Evolutionary conservation across 2,888 invertebrate genomes (phyloP), one percentile per base, ranked within the genome.

Genomic region (Epinotia brunnichana): DNA sequence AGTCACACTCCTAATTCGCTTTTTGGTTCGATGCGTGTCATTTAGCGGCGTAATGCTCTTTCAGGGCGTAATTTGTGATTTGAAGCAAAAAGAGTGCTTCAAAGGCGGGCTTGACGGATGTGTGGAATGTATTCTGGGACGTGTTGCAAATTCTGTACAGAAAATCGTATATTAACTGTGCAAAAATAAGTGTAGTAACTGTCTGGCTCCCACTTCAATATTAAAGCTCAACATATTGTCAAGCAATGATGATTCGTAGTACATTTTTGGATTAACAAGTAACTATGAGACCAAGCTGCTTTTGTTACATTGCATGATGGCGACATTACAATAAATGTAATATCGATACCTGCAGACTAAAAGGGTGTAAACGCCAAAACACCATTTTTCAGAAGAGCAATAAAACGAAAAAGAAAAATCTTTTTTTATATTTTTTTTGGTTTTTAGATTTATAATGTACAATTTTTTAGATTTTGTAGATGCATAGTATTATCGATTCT

Each of bases 11-110:
- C 75, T 77, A 81, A 79, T 85, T 79, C 79, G 82, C 86, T 88
- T 88, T 90, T 90, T 89, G 85, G 83, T 84, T 82, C 85, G 88
- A 84, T 85, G 85, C 87, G 86, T 87, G 86, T 88, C 87, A 85
- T 81, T 87, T 84, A 82, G 81, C 79, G 81, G 83, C 84, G 85
- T 88, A 88, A 89, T 89, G 84, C 85, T 82, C 86, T 82, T 83
- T 83, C 80, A 81, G 77, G 62, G 73, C 76, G 84, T 89, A 90
- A 90, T 91, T 90, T 90, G 89, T 87, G 86, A 85, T 85, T 81
- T 81, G 81, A 87, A 89, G 88, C 85, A 88, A 86, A 74, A 87
- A 76, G 78, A 78, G 77, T 64, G 79, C 83, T 83, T 87, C 85
- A 87, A 88, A 86, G 85, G 75, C 15, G 54, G 21, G 48, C 35